Conservation (phyloP, 2,888 invertebrate species). For the Stenichneumon culpator region DNA sequence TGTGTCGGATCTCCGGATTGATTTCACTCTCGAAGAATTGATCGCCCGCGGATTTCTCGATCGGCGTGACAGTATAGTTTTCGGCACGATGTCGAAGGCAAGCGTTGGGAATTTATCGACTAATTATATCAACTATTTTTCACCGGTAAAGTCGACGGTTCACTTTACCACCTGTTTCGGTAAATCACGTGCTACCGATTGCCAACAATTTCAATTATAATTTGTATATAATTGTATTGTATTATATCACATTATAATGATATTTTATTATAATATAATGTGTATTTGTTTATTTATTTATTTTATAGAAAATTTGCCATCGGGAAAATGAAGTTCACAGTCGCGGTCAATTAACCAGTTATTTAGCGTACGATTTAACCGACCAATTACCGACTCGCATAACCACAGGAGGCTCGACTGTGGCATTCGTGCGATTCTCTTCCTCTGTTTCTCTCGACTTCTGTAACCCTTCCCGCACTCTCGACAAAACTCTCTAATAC, state of each 20-base stretch:
- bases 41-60: conserved; percentile 21
- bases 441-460: conserved; percentile 55
- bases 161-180: not conserved
- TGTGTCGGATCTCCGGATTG: conserved; percentile 43
- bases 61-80: conserved; percentile 26
- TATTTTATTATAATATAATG: no score
- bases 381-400: not conserved
- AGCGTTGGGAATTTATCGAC: not conserved
- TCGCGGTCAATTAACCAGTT: not conserved
- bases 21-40: conserved; percentile 44
- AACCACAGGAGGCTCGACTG: not conserved
- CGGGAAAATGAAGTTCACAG: not conserved
- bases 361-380: not conserved
- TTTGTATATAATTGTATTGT: no score
- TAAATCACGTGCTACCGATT: not conserved
- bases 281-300: not conserved
- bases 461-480: conserved; percentile 52
- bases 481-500: conserved; percentile 29
- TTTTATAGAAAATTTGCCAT: not conserved
- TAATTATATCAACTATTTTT: not conserved
- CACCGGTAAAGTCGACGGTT: not conserved
- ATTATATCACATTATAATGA: no score
- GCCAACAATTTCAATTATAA: no score
- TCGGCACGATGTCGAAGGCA: conserved; percentile 23
- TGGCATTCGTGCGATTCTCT: conserved; percentile 10